These are phyloP conservation scores for Matsumurasca onukii DNA, from an alignment of 1,140 invertebrate species.

Conservation along the genomic window DNA sequence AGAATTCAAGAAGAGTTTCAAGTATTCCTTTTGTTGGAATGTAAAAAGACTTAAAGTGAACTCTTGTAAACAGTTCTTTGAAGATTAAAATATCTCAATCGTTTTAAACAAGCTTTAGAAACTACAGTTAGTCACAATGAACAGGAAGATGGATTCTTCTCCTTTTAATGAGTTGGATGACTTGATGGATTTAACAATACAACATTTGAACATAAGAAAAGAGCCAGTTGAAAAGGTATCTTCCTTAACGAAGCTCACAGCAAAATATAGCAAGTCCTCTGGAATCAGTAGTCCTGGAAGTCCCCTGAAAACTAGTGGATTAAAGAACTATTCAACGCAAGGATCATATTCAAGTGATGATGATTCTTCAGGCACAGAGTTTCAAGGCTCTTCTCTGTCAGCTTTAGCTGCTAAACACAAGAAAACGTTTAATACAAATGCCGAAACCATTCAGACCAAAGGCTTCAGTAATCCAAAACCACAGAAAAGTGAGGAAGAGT, in stretches of 20 bases:
- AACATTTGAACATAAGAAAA: neutral
- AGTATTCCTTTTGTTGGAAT: no score
- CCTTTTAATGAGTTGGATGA: neutral
- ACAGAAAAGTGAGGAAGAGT: neutral
- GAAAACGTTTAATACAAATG: no score
- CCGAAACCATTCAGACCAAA: neutral
- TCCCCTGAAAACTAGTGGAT: no score
- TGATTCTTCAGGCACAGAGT: constrained; percentile 3
- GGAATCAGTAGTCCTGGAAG: no score
- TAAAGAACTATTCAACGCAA: no score
- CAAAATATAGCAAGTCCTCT: neutral
- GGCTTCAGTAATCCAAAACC: neutral
- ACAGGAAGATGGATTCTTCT: neutral
- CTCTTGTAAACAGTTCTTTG: no score
- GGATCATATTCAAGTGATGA: constrained; percentile 7
- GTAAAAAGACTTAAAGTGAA: no score
- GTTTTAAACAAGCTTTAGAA: no score
- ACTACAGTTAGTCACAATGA: no score
- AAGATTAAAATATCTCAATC: no score
- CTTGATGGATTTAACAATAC: neutral
- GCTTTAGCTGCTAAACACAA: constrained; percentile 14
- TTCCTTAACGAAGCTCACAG: constrained; percentile 6
- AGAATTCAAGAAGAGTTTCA: no score
- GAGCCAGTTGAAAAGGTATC: neutral
- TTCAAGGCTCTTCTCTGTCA: neutral